These are phyloP conservation scores for Recurvirostra avosetta DNA, from an alignment of 2,113 vertebrate species.

Conservation along the genomic window DNA sequence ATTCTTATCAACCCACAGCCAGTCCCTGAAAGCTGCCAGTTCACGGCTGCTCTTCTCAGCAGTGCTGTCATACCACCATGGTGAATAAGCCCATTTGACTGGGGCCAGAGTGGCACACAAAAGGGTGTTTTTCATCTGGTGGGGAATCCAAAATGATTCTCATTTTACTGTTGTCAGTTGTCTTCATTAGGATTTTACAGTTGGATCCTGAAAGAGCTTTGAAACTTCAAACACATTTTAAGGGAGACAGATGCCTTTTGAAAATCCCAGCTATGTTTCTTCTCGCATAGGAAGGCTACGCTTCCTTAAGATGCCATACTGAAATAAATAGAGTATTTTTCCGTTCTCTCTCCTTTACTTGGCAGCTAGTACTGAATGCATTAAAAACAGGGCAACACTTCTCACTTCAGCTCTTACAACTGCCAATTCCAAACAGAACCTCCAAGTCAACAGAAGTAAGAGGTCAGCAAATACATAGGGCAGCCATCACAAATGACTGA, in stretches of 20 bases:
- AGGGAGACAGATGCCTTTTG: neutral
- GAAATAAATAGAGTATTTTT: neutral
- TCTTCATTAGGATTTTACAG: neutral
- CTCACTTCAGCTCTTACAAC: neutral
- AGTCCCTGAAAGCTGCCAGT: neutral
- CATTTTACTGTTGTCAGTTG: neutral
- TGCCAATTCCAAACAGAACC: neutral
- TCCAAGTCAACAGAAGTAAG: neutral
- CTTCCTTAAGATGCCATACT: neutral
- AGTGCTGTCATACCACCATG: neutral
- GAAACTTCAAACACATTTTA: neutral
- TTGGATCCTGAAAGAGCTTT: neutral
- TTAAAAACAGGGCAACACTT: neutral
- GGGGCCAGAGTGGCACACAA: neutral
- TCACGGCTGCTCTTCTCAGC: neutral
- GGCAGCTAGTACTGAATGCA: neutral
- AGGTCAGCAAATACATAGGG: neutral
- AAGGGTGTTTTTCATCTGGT: neutral
- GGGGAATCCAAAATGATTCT: neutral
- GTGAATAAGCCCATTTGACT: no score
- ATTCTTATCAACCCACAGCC: neutral
- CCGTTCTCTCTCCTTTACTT: neutral
- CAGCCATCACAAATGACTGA: neutral
- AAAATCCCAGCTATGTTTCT: neutral
- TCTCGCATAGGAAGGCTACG: fast-evolving